Evolutionary conservation across 2,797 vertebrate species (phyloP), one percentile per base, ranked within the genome.

Genomic region (Moxostoma hubbsi): DNA sequence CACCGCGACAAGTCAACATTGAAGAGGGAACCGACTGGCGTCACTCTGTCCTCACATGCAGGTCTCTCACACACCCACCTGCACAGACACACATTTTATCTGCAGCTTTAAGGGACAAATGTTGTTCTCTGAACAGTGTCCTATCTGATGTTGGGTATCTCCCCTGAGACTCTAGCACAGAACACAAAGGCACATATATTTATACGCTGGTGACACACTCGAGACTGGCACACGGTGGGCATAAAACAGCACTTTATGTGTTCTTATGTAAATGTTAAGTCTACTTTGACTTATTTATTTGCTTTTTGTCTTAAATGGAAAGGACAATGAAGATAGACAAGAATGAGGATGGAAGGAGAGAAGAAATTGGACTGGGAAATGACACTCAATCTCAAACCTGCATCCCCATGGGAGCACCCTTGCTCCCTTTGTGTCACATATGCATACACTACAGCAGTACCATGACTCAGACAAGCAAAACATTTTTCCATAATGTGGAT

Each of bases 1-100:
- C 79, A 81, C 53, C 0, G 11, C 36, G 70, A 84, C 72, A 79
- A 84, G 18, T 43, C 66, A 10, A 47, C 73, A 68, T 63, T 82
- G 62, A 82, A 61, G 36, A 82, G 51, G 24, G 69, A 66, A 55
- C 9, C 9, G 47, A 73, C 57, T 59, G 69, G 54, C 71, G 81
- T 77, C 76, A 71, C 43, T 71, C 49, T 54, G 72, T 69, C 69
- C 64, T 67, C 63, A 51, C 62, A 16, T 80, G 62, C 1, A 9
- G 4, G 45, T 58, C 59, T n/a, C 47, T 45, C 54, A 51, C 24
- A 24, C 50, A 63, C 51, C 7, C 64, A 12, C 50, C 9, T 54
- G 47, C 50, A 65, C n/a, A 53, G 51, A 72, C 80, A 72, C 4
- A 45, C 54, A 76, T 43, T 57, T 16, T 57, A 67, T 75, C 63